These are phyloP conservation scores for Subacronicta megacephala DNA, from an alignment of 2,888 invertebrate species.

Conservation along the genomic window DNA sequence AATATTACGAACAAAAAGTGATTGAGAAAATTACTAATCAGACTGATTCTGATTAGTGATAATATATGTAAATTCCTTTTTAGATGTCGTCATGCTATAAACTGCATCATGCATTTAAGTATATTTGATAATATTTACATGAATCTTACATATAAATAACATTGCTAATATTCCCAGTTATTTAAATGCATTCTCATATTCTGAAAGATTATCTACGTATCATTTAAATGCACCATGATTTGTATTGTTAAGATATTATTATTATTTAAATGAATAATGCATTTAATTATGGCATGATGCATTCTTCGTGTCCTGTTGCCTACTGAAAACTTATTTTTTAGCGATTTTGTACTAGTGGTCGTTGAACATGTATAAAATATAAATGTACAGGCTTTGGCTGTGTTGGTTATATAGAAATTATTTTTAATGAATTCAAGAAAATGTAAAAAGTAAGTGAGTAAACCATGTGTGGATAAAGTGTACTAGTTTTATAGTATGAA, in stretches of 20 bases:
- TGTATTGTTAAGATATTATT: too few relatives aligned
- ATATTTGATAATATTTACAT: conserved; percentile 17
- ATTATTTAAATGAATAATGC: too few relatives aligned
- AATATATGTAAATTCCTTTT: neutral
- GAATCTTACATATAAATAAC: too few relatives aligned
- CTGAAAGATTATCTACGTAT: too few relatives aligned
- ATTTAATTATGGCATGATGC: conserved; percentile 4
- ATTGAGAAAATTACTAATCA: too few relatives aligned
- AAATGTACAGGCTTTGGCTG: conserved; percentile 55
- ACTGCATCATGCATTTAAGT: neutral
- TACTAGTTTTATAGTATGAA: conserved; percentile 18
- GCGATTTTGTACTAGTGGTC: conserved; percentile 22
- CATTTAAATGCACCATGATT: too few relatives aligned
- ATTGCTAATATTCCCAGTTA: too few relatives aligned
- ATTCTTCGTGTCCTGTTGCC: conserved; percentile 16
- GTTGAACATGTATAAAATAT: conserved; percentile 17
- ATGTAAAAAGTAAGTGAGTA: conserved; percentile 5
- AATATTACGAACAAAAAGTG: conserved; percentile 24
- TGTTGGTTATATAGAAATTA: conserved; percentile 31
- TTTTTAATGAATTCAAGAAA: conserved; percentile 11
- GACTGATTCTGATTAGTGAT: conserved; percentile 29
- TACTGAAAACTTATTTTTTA: conserved; percentile 15
- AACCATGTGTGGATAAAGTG: conserved; percentile 10
- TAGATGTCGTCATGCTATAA: conserved; percentile 10
- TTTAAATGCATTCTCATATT: too few relatives aligned